Conservation (phyloP, 2,113 vertebrate genomes). For the Ctenomys sociabilis region DNA sequence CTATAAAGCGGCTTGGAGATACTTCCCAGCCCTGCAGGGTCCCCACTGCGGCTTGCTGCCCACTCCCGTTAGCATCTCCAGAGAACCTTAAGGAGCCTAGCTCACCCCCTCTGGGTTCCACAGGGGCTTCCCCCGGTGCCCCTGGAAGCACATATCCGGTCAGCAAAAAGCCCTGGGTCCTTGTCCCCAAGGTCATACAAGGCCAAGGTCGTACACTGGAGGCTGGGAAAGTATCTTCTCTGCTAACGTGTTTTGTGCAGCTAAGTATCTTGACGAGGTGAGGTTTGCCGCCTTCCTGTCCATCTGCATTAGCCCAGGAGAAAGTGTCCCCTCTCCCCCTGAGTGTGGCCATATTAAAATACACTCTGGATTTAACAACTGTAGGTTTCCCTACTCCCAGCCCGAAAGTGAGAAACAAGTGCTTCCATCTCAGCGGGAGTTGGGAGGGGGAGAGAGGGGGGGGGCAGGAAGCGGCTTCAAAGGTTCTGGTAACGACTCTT, state of each 20-base stretch:
- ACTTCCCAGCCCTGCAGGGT: too few relatives aligned
- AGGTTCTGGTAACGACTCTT: slow-evolving; percentile 86
- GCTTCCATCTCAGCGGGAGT: background rate
- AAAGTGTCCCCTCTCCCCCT: background rate
- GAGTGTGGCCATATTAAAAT: background rate
- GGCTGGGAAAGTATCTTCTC: background rate
- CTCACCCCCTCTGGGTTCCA: accelerated
- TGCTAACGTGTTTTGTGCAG: background rate
- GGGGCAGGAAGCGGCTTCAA: slow-evolving; percentile 85
- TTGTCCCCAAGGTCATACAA: background rate
- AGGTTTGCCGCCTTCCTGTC: background rate
- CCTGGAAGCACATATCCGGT: background rate
- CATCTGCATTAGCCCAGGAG: background rate
- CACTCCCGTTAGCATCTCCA: accelerated
- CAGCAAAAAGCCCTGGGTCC: accelerated
- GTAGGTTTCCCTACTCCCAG: background rate
- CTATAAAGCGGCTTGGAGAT: accelerated
- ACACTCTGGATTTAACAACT: background rate
- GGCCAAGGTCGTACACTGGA: background rate
- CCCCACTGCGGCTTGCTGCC: background rate
- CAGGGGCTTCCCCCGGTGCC: accelerated
- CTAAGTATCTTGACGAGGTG: background rate
- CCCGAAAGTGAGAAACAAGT: background rate
- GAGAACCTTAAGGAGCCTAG: background rate
- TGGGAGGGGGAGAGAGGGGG: slow-evolving; percentile 9